These are phyloP conservation scores for Baronia brevicornis DNA, from an alignment of 2,888 invertebrate species.

Conservation along the genomic window DNA sequence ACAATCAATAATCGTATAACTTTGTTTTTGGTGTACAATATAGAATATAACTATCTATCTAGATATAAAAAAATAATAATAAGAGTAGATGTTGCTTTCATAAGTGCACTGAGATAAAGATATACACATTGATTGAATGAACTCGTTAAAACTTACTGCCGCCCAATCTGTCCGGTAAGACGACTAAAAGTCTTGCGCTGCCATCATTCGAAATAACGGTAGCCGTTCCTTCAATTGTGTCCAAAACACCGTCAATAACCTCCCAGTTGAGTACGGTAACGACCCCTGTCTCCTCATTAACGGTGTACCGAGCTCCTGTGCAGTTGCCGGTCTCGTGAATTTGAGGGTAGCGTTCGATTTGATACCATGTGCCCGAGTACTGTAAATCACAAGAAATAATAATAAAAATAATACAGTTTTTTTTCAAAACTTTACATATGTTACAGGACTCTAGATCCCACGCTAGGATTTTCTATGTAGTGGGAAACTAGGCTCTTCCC, in stretches of 20 bases:
- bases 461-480: too few species aligned
- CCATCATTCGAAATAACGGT: conserved; percentile 33
- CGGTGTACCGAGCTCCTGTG: conserved; percentile 40
- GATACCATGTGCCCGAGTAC: conserved; percentile 62
- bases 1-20: too few species aligned
- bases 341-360: conserved; percentile 48
- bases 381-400: conserved; percentile 22
- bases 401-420: too few species aligned
- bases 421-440: too few species aligned
- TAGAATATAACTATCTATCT: too few species aligned
- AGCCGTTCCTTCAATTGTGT: conserved; percentile 41
- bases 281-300: conserved; percentile 28
- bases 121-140: neutral
- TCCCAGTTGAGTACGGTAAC: conserved; percentile 52
- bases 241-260: conserved; percentile 37
- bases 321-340: conserved; percentile 39
- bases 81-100: too few species aligned
- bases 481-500: too few species aligned
- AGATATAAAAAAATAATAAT: neutral
- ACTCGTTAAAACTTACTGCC: conserved; percentile 30
- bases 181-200: conserved; percentile 40
- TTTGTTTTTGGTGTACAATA: too few species aligned
- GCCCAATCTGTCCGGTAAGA: conserved; percentile 31
- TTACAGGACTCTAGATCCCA: too few species aligned
- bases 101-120: neutral